These are phyloP conservation scores for Amblyjoppa proteus DNA, from an alignment of 2,888 invertebrate species.

Conservation along the genomic window DNA sequence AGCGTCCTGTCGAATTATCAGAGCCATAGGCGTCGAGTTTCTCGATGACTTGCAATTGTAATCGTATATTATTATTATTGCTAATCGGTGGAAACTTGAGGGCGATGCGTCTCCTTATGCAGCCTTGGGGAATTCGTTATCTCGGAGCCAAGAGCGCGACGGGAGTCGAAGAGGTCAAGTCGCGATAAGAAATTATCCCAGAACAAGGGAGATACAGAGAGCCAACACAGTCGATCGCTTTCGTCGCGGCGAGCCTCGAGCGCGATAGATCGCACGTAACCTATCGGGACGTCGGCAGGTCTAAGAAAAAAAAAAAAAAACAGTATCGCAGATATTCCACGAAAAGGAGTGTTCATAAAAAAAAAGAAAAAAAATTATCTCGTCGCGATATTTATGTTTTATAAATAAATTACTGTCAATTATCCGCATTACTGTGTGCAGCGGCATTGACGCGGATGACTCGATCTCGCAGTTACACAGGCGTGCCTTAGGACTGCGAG, in stretches of 20 bases:
- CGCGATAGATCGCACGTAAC: background rate
- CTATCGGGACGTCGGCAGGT: background rate
- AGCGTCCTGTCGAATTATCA: conserved; percentile 18
- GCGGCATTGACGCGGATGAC: no score
- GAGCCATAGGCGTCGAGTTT: background rate
- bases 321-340: no score
- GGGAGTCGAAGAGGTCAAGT: conserved; percentile 41
- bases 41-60: background rate
- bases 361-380: no score
- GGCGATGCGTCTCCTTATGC: background rate
- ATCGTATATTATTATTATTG: background rate
- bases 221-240: conserved; percentile 14
- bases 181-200: conserved; percentile 39
- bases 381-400: no score
- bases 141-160: conserved; percentile 23
- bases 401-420: no score
- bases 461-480: no score
- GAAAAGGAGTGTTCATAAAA: no score
- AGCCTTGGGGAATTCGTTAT: conserved; percentile 19
- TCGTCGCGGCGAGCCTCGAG: background rate
- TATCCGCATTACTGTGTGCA: no score
- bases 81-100: background rate
- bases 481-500: no score
- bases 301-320: no score
- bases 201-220: conserved; percentile 19